phyloP scores from a whole-genome alignment of 2,888 invertebrate species.

The Nyleta sp. region DNA sequence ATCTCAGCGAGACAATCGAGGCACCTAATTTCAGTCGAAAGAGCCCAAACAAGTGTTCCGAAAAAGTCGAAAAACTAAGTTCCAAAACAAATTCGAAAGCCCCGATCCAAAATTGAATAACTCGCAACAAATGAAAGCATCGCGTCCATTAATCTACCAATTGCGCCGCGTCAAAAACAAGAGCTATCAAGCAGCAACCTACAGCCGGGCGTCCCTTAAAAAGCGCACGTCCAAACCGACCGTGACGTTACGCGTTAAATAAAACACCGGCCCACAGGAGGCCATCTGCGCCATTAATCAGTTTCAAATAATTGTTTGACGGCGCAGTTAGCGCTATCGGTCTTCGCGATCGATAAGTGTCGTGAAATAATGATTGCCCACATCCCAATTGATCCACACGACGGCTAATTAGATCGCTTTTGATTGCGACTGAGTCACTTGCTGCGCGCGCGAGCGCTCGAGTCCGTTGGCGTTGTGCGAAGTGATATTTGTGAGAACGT shows the following conservation, averaged over 20 bases:
- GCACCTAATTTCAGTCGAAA: too few species aligned
- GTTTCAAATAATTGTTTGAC: slow-evolving; percentile 53
- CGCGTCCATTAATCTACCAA: slow-evolving; percentile 2
- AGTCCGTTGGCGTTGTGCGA: slow-evolving; percentile 51
- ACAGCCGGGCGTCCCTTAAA: background rate
- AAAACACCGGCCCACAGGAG: slow-evolving; percentile 69
- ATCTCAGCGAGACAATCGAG: too few species aligned
- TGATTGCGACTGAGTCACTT: slow-evolving; percentile 79
- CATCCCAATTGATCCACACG: slow-evolving; percentile 80
- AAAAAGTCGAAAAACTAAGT: too few species aligned
- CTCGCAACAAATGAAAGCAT: background rate
- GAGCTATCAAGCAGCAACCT: too few species aligned
- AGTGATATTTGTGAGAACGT: slow-evolving; percentile 57
- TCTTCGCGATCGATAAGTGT: slow-evolving; percentile 44
- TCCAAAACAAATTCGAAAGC: too few species aligned
- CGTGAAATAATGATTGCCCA: slow-evolving; percentile 75
- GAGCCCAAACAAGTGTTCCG: too few species aligned
- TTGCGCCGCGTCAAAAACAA: background rate
- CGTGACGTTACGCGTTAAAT: background rate
- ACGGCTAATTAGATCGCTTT: slow-evolving; percentile 79
- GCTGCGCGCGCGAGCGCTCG: slow-evolving; percentile 7
- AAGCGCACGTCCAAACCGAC: background rate
- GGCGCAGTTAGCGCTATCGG: slow-evolving; percentile 34
- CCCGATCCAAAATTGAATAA: too few species aligned
- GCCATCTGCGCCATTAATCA: slow-evolving; percentile 68